phyloP scores from a whole-genome alignment of 2,113 vertebrate genomes.

The Trochalopteron elliotii region DNA sequence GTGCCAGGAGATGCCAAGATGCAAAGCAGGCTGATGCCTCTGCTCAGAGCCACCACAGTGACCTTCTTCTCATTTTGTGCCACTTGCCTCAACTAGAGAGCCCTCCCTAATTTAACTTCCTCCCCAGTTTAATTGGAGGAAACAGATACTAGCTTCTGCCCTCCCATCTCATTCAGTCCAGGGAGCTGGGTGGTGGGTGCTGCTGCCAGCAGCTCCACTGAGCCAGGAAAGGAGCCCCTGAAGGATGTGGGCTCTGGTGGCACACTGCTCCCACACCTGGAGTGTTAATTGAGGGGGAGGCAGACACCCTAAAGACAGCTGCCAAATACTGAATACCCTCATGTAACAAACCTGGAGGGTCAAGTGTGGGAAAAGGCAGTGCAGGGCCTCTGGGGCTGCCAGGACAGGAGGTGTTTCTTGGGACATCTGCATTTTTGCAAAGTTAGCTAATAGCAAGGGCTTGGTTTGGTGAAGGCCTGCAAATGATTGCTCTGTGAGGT shows the following conservation, averaged over 20 bases:
- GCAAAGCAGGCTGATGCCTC: neutral
- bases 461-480: neutral
- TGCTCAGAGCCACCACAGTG: neutral
- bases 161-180: neutral
- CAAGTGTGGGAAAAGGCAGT: neutral
- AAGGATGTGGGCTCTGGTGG: neutral
- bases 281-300: fast-evolving
- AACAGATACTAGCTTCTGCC: neutral
- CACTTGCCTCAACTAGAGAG: neutral
- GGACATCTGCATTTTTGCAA: neutral
- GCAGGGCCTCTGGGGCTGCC: neutral
- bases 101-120: neutral
- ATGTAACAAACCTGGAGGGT: neutral
- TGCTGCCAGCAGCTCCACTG: neutral
- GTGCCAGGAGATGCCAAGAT: neutral
- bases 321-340: neutral
- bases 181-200: neutral
- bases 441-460: neutral
- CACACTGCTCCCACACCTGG: fast-evolving
- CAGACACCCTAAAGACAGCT: neutral
- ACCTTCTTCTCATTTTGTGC: neutral
- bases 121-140: neutral
- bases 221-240: neutral
- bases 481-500: neutral
- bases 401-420: neutral